phyloP scores from a whole-genome alignment of 2,888 invertebrate species.

The Tillus elongatus region DNA sequence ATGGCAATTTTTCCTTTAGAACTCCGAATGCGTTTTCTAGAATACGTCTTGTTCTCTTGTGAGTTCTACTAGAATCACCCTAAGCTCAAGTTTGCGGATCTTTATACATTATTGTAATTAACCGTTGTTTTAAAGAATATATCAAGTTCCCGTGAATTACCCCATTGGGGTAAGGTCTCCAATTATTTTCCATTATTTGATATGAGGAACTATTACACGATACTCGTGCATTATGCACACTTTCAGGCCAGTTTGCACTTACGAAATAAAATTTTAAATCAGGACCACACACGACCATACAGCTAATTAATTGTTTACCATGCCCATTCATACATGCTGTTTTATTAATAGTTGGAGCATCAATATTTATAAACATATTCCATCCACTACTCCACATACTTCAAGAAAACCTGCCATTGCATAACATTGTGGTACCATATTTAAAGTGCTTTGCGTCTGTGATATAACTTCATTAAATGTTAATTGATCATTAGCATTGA shows the following conservation, averaged over 20 bases:
- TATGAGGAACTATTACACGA: background rate
- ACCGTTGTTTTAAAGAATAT: background rate
- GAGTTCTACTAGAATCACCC: slow-evolving; percentile 3
- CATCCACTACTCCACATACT: slow-evolving; percentile 20
- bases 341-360: slow-evolving; percentile 20
- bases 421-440: slow-evolving; percentile 14
- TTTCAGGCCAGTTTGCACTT: background rate
- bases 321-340: too few species aligned
- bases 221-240: slow-evolving; percentile 1
- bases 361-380: slow-evolving; percentile 20
- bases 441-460: slow-evolving; percentile 15
- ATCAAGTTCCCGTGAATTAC: background rate
- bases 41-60: background rate
- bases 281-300: slow-evolving; percentile 1
- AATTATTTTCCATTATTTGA: background rate
- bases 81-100: background rate
- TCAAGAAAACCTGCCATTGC: slow-evolving; percentile 17
- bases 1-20: slow-evolving; percentile 1
- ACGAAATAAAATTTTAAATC: background rate
- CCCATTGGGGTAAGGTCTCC: slow-evolving; percentile 1
- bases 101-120: background rate
- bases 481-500: slow-evolving; percentile 17
- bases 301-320: background rate
- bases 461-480: slow-evolving; percentile 18
- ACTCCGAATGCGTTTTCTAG: background rate